Percentiles rank a stretch among this genome's conserved stretches.
Conservation (phyloP, 2,797 vertebrate species). For the Lagorchestes hirsutus region DNA sequence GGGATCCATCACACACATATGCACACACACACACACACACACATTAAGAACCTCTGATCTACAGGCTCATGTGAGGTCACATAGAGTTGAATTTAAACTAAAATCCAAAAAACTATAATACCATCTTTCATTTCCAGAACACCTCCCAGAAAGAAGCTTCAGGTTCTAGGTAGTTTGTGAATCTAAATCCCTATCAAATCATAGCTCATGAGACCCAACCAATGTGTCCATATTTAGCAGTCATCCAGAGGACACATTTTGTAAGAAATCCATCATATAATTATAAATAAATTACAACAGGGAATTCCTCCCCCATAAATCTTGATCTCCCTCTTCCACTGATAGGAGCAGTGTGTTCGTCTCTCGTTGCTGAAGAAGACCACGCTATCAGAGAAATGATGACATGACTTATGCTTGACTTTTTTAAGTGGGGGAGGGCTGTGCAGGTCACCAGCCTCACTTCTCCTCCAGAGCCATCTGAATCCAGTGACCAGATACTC, state of each 20-base stretch:
- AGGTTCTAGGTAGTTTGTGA: background rate
- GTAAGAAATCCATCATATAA: background rate
- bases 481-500: too few relatives aligned
- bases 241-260: background rate
- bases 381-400: too few relatives aligned
- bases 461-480: too few relatives aligned
- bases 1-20: background rate
- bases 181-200: background rate
- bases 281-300: background rate
- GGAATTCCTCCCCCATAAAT: background rate
- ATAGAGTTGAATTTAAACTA: background rate
- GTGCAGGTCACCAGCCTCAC: too few relatives aligned
- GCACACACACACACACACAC: too few relatives aligned
- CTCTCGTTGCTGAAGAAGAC: too few relatives aligned
- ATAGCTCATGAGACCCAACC: background rate
- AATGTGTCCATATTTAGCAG: background rate
- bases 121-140: background rate
- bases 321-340: background rate
- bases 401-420: too few relatives aligned
- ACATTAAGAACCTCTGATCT: background rate
- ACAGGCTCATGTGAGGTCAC: background rate
- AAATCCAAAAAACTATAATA: background rate
- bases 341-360: too few relatives aligned
- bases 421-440: too few relatives aligned
- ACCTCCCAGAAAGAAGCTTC: background rate